These are phyloP conservation scores for Virgularia gustaviana DNA, from an alignment of 92 coral and sea anemone species.

Conservation along the genomic window DNA sequence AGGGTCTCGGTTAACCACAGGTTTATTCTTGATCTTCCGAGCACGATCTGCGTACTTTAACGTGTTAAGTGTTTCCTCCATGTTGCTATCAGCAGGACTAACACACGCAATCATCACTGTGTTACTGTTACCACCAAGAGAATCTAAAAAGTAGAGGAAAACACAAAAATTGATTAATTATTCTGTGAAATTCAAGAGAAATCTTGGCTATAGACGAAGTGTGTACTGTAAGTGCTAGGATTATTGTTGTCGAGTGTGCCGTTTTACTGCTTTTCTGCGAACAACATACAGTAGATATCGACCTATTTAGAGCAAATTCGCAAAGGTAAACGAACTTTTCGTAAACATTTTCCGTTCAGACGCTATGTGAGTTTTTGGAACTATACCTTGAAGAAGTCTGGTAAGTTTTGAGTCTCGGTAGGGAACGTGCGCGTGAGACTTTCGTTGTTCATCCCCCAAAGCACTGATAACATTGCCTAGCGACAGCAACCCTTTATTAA, in stretches of 20 bases:
- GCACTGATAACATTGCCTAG: conserved; percentile 95
- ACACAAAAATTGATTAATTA: too few species aligned
- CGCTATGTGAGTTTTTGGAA: too few species aligned
- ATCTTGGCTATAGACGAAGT: not conserved
- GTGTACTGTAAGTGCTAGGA: too few species aligned
- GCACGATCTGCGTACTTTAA: conserved; percentile 92
- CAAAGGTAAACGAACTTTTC: too few species aligned
- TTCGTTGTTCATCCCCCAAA: conserved; percentile 80
- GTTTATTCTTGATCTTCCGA: conserved; percentile 86
- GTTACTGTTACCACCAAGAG: conserved; percentile 95
- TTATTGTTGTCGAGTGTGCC: too few species aligned
- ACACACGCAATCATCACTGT: conserved; percentile 92
- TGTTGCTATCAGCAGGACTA: conserved; percentile 89
- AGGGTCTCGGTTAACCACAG: conserved; percentile 85
- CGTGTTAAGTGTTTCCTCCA: conserved; percentile 83
- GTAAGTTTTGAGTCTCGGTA: conserved; percentile 93
- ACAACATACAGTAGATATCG: too few species aligned
- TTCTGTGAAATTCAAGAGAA: too few species aligned
- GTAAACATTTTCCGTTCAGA: too few species aligned
- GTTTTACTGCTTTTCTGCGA: too few species aligned
- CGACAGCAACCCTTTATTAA: conserved; percentile 82
- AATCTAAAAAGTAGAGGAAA: conserved; percentile 47
- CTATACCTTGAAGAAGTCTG: conserved; percentile 82
- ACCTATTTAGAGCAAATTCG: too few species aligned
- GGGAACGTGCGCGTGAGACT: conserved; percentile 79